Conservation (phyloP, 2,888 invertebrate genomes). For the Caenorhabditis parvicauda region DNA sequence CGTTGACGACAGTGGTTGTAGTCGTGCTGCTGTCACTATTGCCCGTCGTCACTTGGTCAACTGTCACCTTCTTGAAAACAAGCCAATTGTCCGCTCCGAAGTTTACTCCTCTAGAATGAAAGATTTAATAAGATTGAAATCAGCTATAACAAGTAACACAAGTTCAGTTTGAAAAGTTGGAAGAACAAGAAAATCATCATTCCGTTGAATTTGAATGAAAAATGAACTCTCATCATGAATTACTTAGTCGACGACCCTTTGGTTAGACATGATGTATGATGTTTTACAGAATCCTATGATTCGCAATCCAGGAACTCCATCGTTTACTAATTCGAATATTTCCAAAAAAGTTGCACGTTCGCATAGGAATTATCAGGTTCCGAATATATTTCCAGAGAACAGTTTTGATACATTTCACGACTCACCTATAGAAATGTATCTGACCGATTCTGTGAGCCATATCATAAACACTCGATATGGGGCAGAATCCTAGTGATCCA, state of each 20-base stretch:
- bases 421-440: constrained; percentile 51
- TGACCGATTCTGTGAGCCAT: constrained; percentile 56
- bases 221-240: too few relatives aligned
- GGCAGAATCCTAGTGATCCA: constrained; percentile 53
- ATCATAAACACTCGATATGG: constrained; percentile 49
- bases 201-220: not conserved
- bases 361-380: not conserved
- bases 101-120: constrained; percentile 45
- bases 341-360: too few relatives aligned
- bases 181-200: not conserved
- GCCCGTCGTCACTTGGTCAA: constrained; percentile 47
- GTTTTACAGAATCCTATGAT: too few relatives aligned
- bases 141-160: too few relatives aligned
- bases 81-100: constrained; percentile 57
- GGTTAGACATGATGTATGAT: too few relatives aligned
- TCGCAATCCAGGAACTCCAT: too few relatives aligned
- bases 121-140: not conserved
- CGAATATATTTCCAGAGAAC: not conserved
- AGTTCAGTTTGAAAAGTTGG: too few relatives aligned
- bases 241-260: too few relatives aligned
- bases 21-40: constrained; percentile 22
- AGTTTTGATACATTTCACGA: not conserved
- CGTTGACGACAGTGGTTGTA: constrained; percentile 20
- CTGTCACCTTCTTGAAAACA: constrained; percentile 54
- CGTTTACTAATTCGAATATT: too few relatives aligned